Conservation (phyloP, 2,888 invertebrate genomes). For the Chaitophorus viminalis region DNA sequence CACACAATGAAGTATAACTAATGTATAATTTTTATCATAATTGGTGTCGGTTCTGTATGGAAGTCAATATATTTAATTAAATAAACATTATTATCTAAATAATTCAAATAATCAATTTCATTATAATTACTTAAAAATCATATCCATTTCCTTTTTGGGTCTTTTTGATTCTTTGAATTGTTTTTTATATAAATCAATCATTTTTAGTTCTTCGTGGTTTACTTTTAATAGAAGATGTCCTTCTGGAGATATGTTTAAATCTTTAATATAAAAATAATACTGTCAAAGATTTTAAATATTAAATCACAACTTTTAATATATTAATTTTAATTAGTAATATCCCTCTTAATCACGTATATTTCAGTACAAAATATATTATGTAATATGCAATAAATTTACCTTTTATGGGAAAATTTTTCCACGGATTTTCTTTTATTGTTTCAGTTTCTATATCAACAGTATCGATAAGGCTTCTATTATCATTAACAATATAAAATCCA, state of each 20-base stretch:
- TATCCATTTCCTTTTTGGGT: background rate
- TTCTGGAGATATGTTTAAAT: conserved; percentile 15
- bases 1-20: background rate
- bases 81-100: background rate
- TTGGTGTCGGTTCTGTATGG: too few species aligned
- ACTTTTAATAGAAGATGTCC: conserved; percentile 8
- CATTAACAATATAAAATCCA: conserved; percentile 4
- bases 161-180: background rate
- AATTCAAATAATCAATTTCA: background rate
- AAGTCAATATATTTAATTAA: background rate
- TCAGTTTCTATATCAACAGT: background rate
- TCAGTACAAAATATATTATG: too few species aligned
- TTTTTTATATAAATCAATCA: background rate
- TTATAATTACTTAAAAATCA: conserved; percentile 28
- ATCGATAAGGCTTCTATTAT: background rate
- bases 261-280: background rate
- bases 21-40: background rate
- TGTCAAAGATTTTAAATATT: background rate
- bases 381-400: too few species aligned
- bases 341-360: too few species aligned
- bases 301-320: background rate
- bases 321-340: background rate
- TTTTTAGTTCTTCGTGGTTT: background rate
- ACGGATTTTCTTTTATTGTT: background rate
- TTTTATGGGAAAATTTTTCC: conserved; percentile 44